Evolutionary conservation across 2,888 invertebrate species (phyloP).

Genomic region (Halictus ligatus): DNA sequence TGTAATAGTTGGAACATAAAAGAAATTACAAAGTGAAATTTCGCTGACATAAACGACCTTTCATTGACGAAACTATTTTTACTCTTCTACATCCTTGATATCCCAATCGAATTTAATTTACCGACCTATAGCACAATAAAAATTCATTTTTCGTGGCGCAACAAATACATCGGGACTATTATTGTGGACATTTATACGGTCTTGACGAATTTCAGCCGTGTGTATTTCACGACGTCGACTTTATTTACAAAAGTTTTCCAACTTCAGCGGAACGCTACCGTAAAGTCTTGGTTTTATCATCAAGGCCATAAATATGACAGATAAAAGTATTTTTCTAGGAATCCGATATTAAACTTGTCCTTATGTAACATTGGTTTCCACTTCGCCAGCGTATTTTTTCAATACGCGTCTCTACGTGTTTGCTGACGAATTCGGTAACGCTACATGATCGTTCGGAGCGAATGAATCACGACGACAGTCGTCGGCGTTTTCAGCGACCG

Average conservation of each 20-base stretch:
- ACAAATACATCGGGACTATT: too few species aligned
- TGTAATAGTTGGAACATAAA: too few species aligned
- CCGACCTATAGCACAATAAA: too few species aligned
- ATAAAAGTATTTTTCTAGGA: neutral
- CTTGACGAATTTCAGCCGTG: neutral
- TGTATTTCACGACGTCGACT: neutral
- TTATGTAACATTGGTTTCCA: neutral
- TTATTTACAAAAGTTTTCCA: neutral
- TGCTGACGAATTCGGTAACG: slow-evolving; percentile 18
- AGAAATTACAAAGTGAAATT: too few species aligned
- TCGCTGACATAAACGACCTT: too few species aligned
- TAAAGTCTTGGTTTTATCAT: neutral
- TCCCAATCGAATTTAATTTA: too few species aligned
- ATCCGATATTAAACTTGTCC: neutral
- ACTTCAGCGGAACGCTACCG: neutral
- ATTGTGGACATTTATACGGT: neutral
- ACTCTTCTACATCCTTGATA: too few species aligned
- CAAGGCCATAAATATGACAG: neutral
- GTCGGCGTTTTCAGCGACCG: neutral
- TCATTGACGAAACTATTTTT: too few species aligned
- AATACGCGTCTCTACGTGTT: neutral
- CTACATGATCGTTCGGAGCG: neutral
- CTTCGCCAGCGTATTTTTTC: neutral
- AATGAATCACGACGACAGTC: neutral
- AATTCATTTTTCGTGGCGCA: too few species aligned